Conservation (phyloP, 2,797 vertebrate genomes). For the Sebastes taczanowskii region DNA sequence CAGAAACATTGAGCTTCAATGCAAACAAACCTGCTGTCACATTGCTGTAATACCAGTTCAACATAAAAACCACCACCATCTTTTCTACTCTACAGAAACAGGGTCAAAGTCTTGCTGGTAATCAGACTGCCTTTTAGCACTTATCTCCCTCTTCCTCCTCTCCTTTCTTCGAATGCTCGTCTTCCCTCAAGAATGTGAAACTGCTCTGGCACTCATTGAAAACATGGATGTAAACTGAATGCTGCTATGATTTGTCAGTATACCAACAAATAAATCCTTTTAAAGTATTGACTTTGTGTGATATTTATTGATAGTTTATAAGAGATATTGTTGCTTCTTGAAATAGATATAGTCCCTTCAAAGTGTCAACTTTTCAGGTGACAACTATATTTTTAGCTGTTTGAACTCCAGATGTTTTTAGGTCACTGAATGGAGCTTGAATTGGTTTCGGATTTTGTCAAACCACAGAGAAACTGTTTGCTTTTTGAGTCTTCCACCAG, state of each 20-base stretch:
- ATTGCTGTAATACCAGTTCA: background rate
- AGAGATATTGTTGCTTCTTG: too few species aligned
- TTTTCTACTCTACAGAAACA: background rate
- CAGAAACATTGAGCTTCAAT: background rate
- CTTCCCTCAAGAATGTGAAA: slow-evolving; percentile 67
- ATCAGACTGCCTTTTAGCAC: slow-evolving; percentile 45
- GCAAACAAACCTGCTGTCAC: background rate
- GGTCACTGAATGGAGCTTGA: background rate
- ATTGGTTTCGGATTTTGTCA: background rate
- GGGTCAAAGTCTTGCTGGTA: slow-evolving; percentile 7
- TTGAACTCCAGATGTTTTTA: background rate
- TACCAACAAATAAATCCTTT: slow-evolving; percentile 57
- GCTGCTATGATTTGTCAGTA: slow-evolving; percentile 38
- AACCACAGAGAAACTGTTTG: background rate
- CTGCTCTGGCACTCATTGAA: slow-evolving; percentile 17
- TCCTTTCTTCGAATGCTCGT: background rate
- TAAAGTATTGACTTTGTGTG: slow-evolving; percentile 16
- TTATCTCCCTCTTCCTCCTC: slow-evolving; percentile 23
- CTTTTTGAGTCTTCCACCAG: too few species aligned
- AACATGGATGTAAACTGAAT: slow-evolving; percentile 20
- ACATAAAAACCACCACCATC: background rate
- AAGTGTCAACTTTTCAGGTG: background rate
- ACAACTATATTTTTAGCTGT: background rate
- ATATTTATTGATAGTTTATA: background rate
- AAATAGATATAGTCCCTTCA: background rate